These are phyloP conservation scores for Orthosia incerta DNA, from an alignment of 2,888 invertebrate species.

Conservation along the genomic window DNA sequence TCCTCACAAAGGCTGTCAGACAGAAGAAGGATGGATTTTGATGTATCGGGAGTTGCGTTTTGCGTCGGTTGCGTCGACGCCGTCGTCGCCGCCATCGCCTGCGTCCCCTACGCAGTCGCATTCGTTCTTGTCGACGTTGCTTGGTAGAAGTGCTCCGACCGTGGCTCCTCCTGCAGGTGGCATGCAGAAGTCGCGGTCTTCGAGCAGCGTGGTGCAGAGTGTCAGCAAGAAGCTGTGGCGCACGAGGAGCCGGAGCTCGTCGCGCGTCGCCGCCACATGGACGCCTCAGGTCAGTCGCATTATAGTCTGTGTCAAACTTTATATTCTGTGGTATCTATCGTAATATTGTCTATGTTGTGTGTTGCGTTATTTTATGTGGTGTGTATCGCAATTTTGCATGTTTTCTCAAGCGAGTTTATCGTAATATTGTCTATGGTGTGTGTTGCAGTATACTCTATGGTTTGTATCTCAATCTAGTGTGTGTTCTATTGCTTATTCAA, in stretches of 20 bases:
- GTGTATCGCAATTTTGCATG: not conserved
- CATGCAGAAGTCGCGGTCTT: conserved; percentile 98
- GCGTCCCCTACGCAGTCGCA: conserved; percentile 87
- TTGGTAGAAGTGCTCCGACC: conserved; percentile 81
- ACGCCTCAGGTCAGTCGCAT: conserved; percentile 95
- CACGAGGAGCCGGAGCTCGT: conserved; percentile 95
- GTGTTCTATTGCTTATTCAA: not conserved
- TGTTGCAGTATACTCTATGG: not conserved
- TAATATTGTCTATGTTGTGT: conserved; percentile 1
- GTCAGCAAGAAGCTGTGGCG: conserved; percentile 96
- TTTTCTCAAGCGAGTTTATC: too few species aligned
- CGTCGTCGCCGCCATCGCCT: conserved; percentile 90
- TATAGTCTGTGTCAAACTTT: conserved; percentile 54
- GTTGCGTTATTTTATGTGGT: not conserved
- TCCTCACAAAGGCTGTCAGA: conserved; percentile 94
- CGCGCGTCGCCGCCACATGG: conserved; percentile 93
- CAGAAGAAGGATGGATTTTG: conserved; percentile 94
- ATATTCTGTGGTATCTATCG: not conserved
- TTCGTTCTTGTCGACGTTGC: conserved; percentile 84
- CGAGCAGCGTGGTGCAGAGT: conserved; percentile 96
- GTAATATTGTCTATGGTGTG: not conserved
- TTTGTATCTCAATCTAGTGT: not conserved
- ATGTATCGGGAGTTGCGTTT: conserved; percentile 84
- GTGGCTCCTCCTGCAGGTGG: conserved; percentile 90
- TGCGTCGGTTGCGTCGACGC: conserved; percentile 83